A percentile compares a stretch with the other conserved stretches of the same genome.
Evolutionary conservation across 2,113 vertebrate genomes (phyloP).

Genomic region (Apus apus): DNA sequence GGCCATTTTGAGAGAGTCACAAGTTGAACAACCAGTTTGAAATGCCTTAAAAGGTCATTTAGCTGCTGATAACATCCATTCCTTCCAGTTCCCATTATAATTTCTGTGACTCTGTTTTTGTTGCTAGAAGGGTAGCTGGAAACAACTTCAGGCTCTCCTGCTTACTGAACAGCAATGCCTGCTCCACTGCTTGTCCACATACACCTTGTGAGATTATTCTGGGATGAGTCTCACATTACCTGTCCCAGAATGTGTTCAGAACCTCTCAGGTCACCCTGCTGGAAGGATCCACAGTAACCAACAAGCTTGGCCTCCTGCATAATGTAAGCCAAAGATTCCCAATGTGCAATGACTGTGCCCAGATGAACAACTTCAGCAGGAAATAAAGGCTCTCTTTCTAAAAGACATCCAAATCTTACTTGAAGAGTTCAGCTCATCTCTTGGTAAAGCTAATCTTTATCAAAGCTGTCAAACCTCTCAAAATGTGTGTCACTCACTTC

Average conservation of each 20-base stretch:
- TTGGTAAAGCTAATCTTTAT: background rate
- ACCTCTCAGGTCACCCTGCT: background rate
- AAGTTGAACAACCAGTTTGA: background rate
- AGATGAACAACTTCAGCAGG: background rate
- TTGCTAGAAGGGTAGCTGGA: background rate
- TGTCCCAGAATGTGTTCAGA: background rate
- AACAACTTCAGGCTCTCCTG: background rate
- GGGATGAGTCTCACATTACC: background rate
- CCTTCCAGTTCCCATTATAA: background rate
- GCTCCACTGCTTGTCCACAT: background rate
- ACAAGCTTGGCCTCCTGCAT: background rate
- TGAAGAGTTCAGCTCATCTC: background rate
- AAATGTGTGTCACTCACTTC: background rate
- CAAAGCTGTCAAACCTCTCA: background rate
- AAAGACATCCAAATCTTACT: background rate
- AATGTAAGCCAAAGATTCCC: background rate
- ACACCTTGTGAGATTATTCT: background rate
- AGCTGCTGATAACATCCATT: background rate
- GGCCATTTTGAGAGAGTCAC: background rate
- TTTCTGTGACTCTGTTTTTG: background rate
- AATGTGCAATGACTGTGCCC: background rate
- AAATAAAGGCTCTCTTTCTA: conserved; percentile 1
- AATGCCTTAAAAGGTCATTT: background rate
- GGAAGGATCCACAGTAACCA: background rate
- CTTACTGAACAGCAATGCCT: background rate